Percentiles rank a stretch among this genome's conserved stretches.
phyloP scores from a whole-genome alignment of 2,888 invertebrate genomes.

The Rotaria sp. region DNA sequence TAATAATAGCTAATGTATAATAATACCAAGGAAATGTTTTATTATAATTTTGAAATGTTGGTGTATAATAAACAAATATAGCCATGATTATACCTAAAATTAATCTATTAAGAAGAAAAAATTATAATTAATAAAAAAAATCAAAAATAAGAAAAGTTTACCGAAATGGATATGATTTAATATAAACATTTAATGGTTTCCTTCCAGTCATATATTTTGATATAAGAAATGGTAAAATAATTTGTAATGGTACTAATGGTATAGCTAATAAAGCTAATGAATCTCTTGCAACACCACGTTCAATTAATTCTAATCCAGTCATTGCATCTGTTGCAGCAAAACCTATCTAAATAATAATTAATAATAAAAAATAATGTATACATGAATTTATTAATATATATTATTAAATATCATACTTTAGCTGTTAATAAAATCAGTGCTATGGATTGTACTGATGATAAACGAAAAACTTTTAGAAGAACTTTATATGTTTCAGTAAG shows the following conservation, averaged over 20 bases:
- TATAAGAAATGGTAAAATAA: conserved; percentile 77
- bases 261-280: conserved; percentile 82
- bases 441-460: conserved; percentile 73
- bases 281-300: conserved; percentile 90
- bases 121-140: not conserved
- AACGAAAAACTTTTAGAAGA: conserved; percentile 71
- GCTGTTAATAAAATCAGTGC: conserved; percentile 76
- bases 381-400: not conserved
- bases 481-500: conserved; percentile 71
- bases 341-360: conserved; percentile 65
- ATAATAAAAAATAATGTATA: not conserved
- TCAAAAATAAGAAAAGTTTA: conserved; percentile 45
- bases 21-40: conserved; percentile 8
- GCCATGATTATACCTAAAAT: conserved; percentile 76
- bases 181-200: conserved; percentile 75
- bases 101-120: conserved; percentile 60
- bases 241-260: conserved; percentile 86
- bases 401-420: conserved; percentile 67
- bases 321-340: conserved; percentile 92
- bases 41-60: conserved; percentile 50
- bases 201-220: conserved; percentile 76
- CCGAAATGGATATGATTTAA: conserved; percentile 77
- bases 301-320: conserved; percentile 84
- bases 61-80: conserved; percentile 75
- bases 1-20: conserved; percentile 3